Evolutionary conservation across 2,888 invertebrate species (phyloP).

Genomic region (Ophion ellenae): DNA sequence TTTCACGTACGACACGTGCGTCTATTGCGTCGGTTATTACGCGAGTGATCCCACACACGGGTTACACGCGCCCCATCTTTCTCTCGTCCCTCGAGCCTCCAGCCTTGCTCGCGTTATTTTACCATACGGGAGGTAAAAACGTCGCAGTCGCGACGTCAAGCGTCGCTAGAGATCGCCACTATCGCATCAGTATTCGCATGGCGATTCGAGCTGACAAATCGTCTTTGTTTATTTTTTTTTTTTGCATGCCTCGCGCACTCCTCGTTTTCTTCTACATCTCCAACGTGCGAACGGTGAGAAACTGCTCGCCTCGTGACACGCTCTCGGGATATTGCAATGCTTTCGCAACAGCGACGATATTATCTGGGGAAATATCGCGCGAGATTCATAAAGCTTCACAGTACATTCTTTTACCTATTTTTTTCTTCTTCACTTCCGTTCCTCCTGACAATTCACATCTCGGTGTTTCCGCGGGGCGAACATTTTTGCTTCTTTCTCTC

Average conservation of each 20-base stretch:
- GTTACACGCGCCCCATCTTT: constrained; percentile 18
- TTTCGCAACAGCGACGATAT: constrained; percentile 50
- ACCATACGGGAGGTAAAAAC: constrained; percentile 31
- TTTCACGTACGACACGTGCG: constrained; percentile 50
- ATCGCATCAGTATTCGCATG: constrained; percentile 25
- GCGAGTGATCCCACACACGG: constrained; percentile 25
- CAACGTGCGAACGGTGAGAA: constrained; percentile 4
- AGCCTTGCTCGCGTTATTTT: constrained; percentile 47
- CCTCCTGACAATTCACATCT: constrained; percentile 37
- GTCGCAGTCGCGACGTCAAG: constrained; percentile 7
- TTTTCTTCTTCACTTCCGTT: constrained; percentile 36
- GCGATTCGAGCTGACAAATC: constrained; percentile 24
- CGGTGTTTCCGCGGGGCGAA: constrained; percentile 25
- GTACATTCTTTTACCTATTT: background rate
- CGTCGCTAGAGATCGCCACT: constrained; percentile 18
- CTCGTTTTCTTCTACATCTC: constrained; percentile 4
- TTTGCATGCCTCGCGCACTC: background rate
- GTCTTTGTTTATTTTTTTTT: background rate
- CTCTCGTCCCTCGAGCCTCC: constrained; percentile 17
- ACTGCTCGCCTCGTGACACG: background rate
- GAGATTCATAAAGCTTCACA: constrained; percentile 38
- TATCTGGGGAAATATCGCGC: constrained; percentile 40
- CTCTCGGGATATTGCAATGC: constrained; percentile 16
- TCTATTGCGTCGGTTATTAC: constrained; percentile 56
- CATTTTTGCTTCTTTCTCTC: constrained; percentile 19